Conservation (phyloP, 2,888 invertebrate genomes). For the Drosophila kambysellisi region DNA sequence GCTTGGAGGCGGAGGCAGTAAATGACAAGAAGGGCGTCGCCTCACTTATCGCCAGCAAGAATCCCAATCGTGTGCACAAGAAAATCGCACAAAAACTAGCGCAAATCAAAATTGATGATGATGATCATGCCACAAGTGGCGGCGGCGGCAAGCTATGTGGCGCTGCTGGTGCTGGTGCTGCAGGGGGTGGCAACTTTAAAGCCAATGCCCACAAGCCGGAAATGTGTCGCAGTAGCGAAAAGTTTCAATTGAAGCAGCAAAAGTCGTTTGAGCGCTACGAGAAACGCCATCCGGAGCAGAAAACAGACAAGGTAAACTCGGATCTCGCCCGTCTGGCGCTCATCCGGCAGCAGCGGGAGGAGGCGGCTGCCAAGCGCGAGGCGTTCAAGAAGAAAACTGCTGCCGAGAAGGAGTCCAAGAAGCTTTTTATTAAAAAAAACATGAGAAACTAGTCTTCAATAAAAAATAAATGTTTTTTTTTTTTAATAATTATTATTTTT, state of each 20-base stretch:
- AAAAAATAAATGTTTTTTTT: not conserved
- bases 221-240: slow-evolving; percentile 93
- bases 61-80: slow-evolving; percentile 96
- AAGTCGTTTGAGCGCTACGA: slow-evolving; percentile 82
- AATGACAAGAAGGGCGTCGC: slow-evolving; percentile 91
- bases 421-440: slow-evolving; percentile 14
- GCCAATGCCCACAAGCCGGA: slow-evolving; percentile 18
- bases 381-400: slow-evolving; percentile 93
- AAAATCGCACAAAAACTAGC: slow-evolving; percentile 90
- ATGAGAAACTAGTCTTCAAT: not conserved
- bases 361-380: slow-evolving; percentile 96
- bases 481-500: not conserved
- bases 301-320: slow-evolving; percentile 97
- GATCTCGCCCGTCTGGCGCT: slow-evolving; percentile 97
- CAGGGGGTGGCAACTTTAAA: not conserved
- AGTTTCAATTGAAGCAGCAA: slow-evolving; percentile 85
- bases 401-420: slow-evolving; percentile 40
- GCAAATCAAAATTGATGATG: slow-evolving; percentile 63
- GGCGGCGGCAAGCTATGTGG: not conserved
- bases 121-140: slow-evolving; percentile 33
- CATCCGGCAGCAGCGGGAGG: slow-evolving; percentile 97
- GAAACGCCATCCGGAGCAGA: slow-evolving; percentile 95
- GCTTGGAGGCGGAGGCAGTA: slow-evolving; percentile 86
- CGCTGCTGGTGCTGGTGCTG: not conserved
- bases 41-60: slow-evolving; percentile 96